Evolutionary conservation across 2,888 invertebrate genomes (phyloP).

Genomic region (Pomacea canaliculata): DNA sequence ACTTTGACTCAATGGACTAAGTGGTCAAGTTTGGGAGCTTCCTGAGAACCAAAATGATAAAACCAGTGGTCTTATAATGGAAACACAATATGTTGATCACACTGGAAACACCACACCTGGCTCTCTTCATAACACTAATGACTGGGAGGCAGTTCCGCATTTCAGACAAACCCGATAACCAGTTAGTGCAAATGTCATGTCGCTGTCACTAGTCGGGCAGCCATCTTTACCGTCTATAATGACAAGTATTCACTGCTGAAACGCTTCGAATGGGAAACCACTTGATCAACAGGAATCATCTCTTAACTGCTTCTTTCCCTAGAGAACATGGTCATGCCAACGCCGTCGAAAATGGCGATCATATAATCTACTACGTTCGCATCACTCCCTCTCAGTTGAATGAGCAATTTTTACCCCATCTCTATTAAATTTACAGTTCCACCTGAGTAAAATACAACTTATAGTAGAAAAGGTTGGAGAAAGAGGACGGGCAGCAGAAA

Average conservation of each 20-base stretch:
- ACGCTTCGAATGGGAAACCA: too few relatives aligned
- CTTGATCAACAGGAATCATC: too few relatives aligned
- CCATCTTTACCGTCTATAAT: slow-evolving; percentile 27
- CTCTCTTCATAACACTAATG: slow-evolving; percentile 61
- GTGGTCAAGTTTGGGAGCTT: background rate
- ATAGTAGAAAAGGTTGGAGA: too few relatives aligned
- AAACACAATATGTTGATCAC: background rate
- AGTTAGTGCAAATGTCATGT: slow-evolving; percentile 44
- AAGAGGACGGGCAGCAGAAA: too few relatives aligned
- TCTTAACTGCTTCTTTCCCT: too few relatives aligned
- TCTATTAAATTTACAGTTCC: too few relatives aligned
- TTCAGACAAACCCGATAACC: slow-evolving; percentile 60
- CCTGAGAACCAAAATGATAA: background rate
- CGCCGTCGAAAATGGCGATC: too few relatives aligned
- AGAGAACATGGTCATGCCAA: too few relatives aligned
- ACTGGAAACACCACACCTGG: slow-evolving; percentile 48
- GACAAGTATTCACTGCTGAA: background rate
- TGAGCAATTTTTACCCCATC: too few relatives aligned
- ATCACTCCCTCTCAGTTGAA: too few relatives aligned
- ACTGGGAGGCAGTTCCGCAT: slow-evolving; percentile 60
- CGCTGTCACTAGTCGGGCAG: slow-evolving; percentile 29
- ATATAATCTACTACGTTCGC: too few relatives aligned
- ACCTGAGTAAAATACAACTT: too few relatives aligned
- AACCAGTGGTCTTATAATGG: background rate
- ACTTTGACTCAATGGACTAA: background rate